Conservation (phyloP, 2,888 invertebrate genomes). For the Drosophila quinaria region DNA sequence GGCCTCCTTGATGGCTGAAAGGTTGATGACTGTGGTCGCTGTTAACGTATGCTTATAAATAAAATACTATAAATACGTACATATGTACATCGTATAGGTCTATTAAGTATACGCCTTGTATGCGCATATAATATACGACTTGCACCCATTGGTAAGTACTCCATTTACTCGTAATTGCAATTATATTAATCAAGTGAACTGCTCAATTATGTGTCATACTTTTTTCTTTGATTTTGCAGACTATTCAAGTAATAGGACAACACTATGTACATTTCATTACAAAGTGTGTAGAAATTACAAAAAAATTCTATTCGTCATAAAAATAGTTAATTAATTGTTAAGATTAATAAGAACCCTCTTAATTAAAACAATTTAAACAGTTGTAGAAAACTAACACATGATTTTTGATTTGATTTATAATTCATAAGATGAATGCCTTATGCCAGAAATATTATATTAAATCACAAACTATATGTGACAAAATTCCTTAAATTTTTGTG, state of each 20-base stretch:
- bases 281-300: too few species aligned
- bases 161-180: conserved; percentile 23
- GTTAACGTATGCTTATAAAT: conserved; percentile 12
- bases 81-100: conserved; percentile 2
- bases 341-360: too few species aligned
- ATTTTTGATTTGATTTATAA: not conserved
- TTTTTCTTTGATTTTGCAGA: too few species aligned
- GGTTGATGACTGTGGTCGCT: conserved; percentile 46
- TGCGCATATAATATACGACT: conserved; percentile 22
- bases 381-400: too few species aligned
- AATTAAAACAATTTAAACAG: too few species aligned
- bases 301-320: too few species aligned
- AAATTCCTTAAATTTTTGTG: conserved; percentile 17
- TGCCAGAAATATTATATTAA: not conserved
- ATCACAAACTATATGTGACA: not conserved
- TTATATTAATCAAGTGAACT: conserved; percentile 19
- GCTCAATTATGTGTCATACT: not conserved
- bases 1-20: conserved; percentile 15
- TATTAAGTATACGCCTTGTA: conserved; percentile 1
- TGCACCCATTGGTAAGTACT: conserved; percentile 8
- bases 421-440: not conserved
- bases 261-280: too few species aligned
- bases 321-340: too few species aligned
- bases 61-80: conserved; percentile 10
- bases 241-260: too few species aligned